Conservation (phyloP, 23 tunicate genomes). For the Halocynthia aurantium region DNA sequence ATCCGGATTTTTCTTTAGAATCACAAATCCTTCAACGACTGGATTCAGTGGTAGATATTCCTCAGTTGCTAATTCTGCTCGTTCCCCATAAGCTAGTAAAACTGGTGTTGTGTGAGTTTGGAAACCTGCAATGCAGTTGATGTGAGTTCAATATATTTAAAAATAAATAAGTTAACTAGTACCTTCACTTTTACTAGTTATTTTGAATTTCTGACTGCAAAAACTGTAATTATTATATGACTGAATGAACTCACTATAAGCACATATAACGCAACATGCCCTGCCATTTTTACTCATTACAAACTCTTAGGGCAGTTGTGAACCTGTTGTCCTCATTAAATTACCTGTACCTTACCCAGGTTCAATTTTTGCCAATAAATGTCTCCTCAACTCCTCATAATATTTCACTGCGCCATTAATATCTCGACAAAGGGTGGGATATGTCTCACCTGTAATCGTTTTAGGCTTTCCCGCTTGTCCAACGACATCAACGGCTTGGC, state of each 20-base stretch:
- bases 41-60: slow-evolving; percentile 91
- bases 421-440: not conserved
- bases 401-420: not conserved
- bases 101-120: slow-evolving; percentile 99
- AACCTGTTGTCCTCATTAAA: no score
- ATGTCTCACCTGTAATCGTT: slow-evolving; percentile 79
- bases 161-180: not conserved
- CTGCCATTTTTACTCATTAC: no score
- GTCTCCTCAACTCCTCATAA: no score
- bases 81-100: slow-evolving; percentile 88
- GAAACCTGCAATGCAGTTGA: slow-evolving; percentile 40
- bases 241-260: no score
- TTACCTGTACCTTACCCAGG: no score
- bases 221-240: no score
- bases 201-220: no score
- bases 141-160: not conserved
- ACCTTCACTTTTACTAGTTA: no score
- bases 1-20: slow-evolving; percentile 82
- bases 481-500: slow-evolving; percentile 98
- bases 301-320: no score
- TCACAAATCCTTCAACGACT: slow-evolving; percentile 94
- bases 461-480: slow-evolving; percentile 99
- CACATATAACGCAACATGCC: no score
- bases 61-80: slow-evolving; percentile 96
- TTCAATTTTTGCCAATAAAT: no score